Evolutionary conservation across 2,888 invertebrate genomes (phyloP).

Genomic region (Chirona hameri): DNA sequence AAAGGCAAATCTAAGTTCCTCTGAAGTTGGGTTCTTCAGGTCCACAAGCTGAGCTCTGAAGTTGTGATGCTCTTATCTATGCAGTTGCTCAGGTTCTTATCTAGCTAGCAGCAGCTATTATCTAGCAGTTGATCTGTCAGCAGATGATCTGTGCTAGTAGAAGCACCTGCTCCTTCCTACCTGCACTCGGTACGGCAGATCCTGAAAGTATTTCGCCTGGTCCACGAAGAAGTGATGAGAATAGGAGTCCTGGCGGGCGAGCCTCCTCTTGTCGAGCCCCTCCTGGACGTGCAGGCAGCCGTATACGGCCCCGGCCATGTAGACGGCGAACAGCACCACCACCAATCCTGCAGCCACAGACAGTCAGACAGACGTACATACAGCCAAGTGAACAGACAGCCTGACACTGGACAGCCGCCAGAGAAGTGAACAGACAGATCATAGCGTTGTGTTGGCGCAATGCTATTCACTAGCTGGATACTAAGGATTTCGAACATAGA

Average conservation of each 20-base stretch:
- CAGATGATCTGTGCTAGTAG: too few species aligned
- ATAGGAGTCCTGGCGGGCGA: slow-evolving; percentile 86
- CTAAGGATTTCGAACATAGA: too few species aligned
- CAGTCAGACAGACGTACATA: background rate
- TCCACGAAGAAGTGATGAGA: slow-evolving; percentile 86
- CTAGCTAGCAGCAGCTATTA: too few species aligned
- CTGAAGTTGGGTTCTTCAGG: too few species aligned
- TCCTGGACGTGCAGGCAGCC: slow-evolving; percentile 73
- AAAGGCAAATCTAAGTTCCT: too few species aligned
- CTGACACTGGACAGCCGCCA: background rate
- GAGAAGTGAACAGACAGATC: too few species aligned
- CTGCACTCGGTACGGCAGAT: slow-evolving; percentile 86
- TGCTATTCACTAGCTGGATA: too few species aligned
- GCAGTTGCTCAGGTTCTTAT: too few species aligned
- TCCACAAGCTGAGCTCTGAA: too few species aligned
- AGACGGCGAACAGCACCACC: slow-evolving; percentile 63
- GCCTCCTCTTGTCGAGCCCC: slow-evolving; percentile 81
- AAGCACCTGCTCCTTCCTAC: slow-evolving; percentile 50
- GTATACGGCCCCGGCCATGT: slow-evolving; percentile 41
- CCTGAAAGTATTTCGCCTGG: slow-evolving; percentile 85
- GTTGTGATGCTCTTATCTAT: too few species aligned
- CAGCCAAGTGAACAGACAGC: background rate
- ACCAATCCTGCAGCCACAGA: slow-evolving; percentile 52
- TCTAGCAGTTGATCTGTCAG: too few species aligned
- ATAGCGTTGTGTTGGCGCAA: too few species aligned